phyloP scores from a whole-genome alignment of 2,888 invertebrate genomes.

The Sphinx pinastri region DNA sequence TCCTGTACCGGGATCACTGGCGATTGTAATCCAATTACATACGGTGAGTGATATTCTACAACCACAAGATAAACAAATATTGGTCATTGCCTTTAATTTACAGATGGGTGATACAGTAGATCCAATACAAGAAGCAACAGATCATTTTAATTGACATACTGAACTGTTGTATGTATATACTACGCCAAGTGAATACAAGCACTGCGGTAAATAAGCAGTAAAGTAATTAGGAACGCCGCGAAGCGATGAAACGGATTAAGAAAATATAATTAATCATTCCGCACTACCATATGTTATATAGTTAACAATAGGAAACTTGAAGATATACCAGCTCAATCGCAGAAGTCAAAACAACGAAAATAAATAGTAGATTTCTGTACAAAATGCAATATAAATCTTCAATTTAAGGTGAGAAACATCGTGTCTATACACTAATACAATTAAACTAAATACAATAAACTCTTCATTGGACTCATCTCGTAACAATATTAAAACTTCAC shows the following conservation, averaged over 20 bases:
- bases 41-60: conserved; percentile 59
- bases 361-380: background rate
- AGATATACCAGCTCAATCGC: too few relatives aligned
- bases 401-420: background rate
- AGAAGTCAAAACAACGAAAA: background rate
- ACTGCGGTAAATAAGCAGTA: conserved; percentile 10
- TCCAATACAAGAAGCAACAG: conserved; percentile 2
- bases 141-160: background rate
- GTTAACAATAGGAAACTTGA: background rate
- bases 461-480: background rate
- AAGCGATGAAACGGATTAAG: conserved; percentile 33
- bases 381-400: background rate
- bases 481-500: background rate
- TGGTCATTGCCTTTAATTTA: background rate
- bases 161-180: background rate
- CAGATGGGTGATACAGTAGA: conserved; percentile 3
- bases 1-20: conserved; percentile 61
- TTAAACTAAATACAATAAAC: background rate
- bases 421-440: background rate
- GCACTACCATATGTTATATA: conserved; percentile 32
- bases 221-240: conserved; percentile 12
- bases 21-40: conserved; percentile 61
- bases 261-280: conserved; percentile 25
- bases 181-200: background rate
- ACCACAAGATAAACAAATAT: background rate